Evolutionary conservation across 2,888 invertebrate species (phyloP), one percentile per base, ranked within the genome.

Genomic region (Noctua pronuba): DNA sequence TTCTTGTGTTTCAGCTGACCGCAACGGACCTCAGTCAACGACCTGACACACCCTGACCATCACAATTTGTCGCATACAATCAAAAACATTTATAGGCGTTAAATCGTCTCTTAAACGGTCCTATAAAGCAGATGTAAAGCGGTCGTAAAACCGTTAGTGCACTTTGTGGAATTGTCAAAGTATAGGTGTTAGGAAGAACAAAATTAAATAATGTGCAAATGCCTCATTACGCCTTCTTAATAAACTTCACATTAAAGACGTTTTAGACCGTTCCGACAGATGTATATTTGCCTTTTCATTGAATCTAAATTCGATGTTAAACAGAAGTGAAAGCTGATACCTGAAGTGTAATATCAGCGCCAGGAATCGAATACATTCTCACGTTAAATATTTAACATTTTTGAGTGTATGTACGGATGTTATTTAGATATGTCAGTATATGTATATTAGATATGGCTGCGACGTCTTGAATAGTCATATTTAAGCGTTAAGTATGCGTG

Each of bases 401-500:
- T 74, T 83, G 73, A 79, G 72, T 82, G 58, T 83, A 73, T 81
- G 77, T 79, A 75, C 69, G 85, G 80, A 82, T 83, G 79, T 86
- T 88, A 86, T 86, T 88, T 86, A 85, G 85, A 75, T 85, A 84
- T 89, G 87, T 90, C 85, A 90, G 91, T 92, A 90, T 92, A 90
- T 91, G 91, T 90, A 90, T 91, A 84, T 84, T 81, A 85, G 78
- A 62, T 74, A 90, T 88, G 89, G 80, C 85, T 89, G 92, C 92
- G 93, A 93, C 91, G 88, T 92, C 91, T 93, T 94, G 92, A 93
- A 95, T 93, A 94, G 92, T 94, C 92, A 93, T 93, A 94, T 95
- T 94, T 93, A 93, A 94, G 94, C 94, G 94, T 94, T 94, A 94
- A 95, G 94, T 94, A 95, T 95, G 95, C 94, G 90, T 94, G 93